Percentiles rank a stretch among this genome's conserved stretches.
phyloP scores from a whole-genome alignment of 1,140 invertebrate species.

The Bombus balteatus region DNA sequence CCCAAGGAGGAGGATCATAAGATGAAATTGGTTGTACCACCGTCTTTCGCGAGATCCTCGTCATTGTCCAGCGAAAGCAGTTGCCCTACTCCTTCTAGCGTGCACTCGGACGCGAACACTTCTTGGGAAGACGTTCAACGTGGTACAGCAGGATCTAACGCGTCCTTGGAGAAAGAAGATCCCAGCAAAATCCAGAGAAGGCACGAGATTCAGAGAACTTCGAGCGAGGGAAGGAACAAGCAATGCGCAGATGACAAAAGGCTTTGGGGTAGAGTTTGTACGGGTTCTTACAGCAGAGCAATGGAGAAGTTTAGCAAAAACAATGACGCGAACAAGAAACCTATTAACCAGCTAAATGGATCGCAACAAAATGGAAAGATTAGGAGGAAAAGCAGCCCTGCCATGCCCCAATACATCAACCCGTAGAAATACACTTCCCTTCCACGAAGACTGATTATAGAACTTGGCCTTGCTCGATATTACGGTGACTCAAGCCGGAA shows the following conservation, averaged over 20 bases:
- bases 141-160: conserved; percentile 57
- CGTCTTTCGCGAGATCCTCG: conserved; percentile 73
- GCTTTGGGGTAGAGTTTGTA: conserved; percentile 81
- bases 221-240: conserved; percentile 59
- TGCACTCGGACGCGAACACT: conserved; percentile 71
- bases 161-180: conserved; percentile 72
- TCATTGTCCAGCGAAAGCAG: conserved; percentile 76
- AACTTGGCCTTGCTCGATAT: neutral
- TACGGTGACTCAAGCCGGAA: conserved; percentile 22
- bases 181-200: conserved; percentile 28
- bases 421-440: conserved; percentile 56
- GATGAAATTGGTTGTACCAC: conserved; percentile 62
- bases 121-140: conserved; percentile 76
- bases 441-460: conserved; percentile 34
- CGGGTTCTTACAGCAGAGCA: conserved; percentile 81
- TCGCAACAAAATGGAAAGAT: conserved; percentile 72
- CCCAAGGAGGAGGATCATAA: conserved; percentile 58
- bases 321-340: conserved; percentile 61
- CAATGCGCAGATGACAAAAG: conserved; percentile 68
- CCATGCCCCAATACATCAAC: conserved; percentile 73
- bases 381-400: conserved; percentile 77
- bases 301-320: conserved; percentile 82
- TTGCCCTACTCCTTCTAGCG: conserved; percentile 72
- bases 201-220: conserved; percentile 56
- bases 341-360: conserved; percentile 42